Conservation (phyloP, 1,140 invertebrate genomes). For the Oreohelix idahoensis region DNA sequence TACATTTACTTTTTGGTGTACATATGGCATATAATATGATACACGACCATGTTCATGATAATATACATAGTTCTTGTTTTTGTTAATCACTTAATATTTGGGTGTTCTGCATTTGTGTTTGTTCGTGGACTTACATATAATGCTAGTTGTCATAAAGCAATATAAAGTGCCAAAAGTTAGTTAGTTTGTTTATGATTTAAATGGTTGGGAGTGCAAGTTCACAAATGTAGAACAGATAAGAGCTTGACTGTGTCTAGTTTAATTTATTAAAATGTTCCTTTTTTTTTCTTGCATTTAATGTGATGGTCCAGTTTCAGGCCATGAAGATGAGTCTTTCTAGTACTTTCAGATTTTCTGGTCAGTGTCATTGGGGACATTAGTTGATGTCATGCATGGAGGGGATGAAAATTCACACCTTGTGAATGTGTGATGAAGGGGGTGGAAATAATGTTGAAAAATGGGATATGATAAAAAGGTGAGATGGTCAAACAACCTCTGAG, state of each 20-base stretch:
- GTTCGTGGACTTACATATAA: neutral
- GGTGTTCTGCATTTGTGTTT: neutral
- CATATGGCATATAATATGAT: neutral
- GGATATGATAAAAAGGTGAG: too few relatives aligned
- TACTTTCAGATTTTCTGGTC: neutral
- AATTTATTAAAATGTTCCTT: neutral
- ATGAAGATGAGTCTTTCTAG: neutral
- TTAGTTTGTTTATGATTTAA: too few relatives aligned
- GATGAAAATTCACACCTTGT: too few relatives aligned
- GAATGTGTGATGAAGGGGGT: too few relatives aligned
- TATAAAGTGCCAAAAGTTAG: neutral
- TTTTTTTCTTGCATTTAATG: neutral
- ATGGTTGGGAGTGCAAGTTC: neutral
- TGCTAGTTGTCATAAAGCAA: neutral
- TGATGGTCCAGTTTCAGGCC: neutral
- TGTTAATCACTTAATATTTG: neutral
- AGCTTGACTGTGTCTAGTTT: neutral
- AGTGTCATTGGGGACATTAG: too few relatives aligned
- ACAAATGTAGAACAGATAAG: neutral
- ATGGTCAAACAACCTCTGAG: too few relatives aligned
- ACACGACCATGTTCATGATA: neutral
- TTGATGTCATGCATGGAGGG: too few relatives aligned
- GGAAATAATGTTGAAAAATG: too few relatives aligned
- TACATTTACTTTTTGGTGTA: neutral
- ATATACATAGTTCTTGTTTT: neutral